Percentiles rank a stretch among this genome's conserved stretches.
Evolutionary conservation across 2,113 vertebrate genomes (phyloP).

Genomic region (Noctilio leporinus): DNA sequence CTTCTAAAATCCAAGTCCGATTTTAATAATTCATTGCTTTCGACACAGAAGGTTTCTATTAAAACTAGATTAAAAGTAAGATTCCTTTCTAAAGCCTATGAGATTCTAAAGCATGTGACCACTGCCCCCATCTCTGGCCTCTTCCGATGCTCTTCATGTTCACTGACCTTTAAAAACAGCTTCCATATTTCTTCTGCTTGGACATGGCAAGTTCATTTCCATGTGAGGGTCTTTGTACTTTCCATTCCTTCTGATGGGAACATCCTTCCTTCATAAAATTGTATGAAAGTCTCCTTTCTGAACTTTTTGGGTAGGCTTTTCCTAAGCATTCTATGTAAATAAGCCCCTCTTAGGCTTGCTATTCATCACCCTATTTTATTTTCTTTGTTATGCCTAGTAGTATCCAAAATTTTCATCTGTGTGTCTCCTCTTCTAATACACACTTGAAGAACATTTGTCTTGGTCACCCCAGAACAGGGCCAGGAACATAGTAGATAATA

Average conservation of each 20-base stretch:
- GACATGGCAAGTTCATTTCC: neutral
- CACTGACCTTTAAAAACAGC: neutral
- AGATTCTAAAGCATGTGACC: neutral
- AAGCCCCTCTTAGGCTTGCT: neutral
- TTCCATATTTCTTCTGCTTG: neutral
- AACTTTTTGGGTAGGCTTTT: neutral
- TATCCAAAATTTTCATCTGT: neutral
- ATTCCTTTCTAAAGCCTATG: neutral
- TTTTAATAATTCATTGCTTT: neutral
- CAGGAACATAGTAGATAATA: neutral
- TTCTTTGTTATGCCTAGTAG: neutral
- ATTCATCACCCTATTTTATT: neutral
- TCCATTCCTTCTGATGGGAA: neutral
- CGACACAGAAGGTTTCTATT: neutral
- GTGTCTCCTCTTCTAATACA: neutral
- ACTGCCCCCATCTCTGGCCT: neutral
- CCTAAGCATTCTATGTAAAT: neutral
- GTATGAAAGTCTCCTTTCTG: neutral
- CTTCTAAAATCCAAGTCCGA: neutral
- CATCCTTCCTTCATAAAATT: neutral
- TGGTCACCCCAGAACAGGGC: neutral
- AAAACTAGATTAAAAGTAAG: slow-evolving; percentile 7
- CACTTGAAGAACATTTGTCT: neutral
- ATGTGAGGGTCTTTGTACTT: neutral
- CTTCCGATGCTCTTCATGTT: neutral